These are phyloP conservation scores for Ophraella communa DNA, from an alignment of 2,888 invertebrate species.

Conservation along the genomic window DNA sequence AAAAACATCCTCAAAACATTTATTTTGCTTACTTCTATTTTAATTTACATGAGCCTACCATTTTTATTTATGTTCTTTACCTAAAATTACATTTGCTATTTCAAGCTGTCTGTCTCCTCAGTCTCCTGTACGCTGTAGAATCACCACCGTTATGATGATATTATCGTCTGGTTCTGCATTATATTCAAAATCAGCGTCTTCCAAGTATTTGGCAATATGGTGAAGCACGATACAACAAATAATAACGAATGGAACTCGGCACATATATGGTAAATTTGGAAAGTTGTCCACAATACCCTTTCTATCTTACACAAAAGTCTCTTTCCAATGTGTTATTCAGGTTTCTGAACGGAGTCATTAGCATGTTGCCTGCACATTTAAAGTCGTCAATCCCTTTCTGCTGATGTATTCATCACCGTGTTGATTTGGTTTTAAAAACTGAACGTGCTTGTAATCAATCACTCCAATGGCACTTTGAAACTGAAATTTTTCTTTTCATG, in stretches of 20 bases:
- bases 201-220: neutral
- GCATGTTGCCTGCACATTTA: neutral
- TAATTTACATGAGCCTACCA: too few relatives aligned
- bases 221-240: neutral
- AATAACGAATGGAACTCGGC: slow-evolving; percentile 20
- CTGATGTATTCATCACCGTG: neutral
- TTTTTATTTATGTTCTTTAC: too few relatives aligned
- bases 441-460: too few relatives aligned
- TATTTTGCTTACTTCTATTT: too few relatives aligned
- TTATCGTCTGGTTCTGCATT: too few relatives aligned
- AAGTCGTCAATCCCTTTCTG: neutral
- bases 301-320: slow-evolving; percentile 4
- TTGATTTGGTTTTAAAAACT: too few relatives aligned
- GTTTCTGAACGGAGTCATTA: neutral
- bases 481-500: too few relatives aligned
- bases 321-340: neutral
- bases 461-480: too few relatives aligned
- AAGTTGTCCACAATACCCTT: slow-evolving; percentile 22
- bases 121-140: too few relatives aligned
- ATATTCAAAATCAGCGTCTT: neutral
- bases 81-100: too few relatives aligned
- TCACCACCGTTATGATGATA: neutral
- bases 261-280: slow-evolving; percentile 23
- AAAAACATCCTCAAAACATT: neutral
- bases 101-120: too few relatives aligned